A percentile compares a stretch with the other conserved stretches of the same genome.
Conservation (phyloP, 1,140 invertebrate species). For the Gonatopus flavifemur region DNA sequence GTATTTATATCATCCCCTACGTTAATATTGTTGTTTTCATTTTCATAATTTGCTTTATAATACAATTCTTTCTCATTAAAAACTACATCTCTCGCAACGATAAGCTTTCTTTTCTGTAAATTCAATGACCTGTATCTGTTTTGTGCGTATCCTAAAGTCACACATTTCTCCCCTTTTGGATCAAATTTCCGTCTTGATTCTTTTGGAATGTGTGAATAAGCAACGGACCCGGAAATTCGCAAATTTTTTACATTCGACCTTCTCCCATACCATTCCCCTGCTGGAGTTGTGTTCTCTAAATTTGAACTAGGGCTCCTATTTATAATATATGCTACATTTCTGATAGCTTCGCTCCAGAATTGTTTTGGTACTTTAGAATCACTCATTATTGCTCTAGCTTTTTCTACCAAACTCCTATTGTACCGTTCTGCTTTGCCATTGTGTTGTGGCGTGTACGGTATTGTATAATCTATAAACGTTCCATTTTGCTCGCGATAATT, state of each 20-base stretch:
- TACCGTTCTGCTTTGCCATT: slow-evolving; percentile 43
- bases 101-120: slow-evolving; percentile 15
- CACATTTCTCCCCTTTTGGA: slow-evolving; percentile 14
- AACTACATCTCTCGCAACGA: slow-evolving; percentile 21
- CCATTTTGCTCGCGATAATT: background rate
- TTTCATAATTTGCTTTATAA: too few species aligned
- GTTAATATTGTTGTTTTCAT: too few species aligned
- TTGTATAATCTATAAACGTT: background rate
- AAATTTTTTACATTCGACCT: slow-evolving; percentile 10
- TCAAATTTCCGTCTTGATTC: slow-evolving; percentile 3
- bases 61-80: slow-evolving; percentile 19
- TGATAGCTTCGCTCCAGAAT: slow-evolving; percentile 40
- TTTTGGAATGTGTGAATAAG: slow-evolving; percentile 4
- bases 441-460: slow-evolving; percentile 20
- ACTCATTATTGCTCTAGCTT: slow-evolving; percentile 33
- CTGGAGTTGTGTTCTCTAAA: background rate
- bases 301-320: slow-evolving; percentile 24
- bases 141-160: slow-evolving; percentile 19
- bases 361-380: slow-evolving; percentile 27
- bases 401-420: slow-evolving; percentile 37
- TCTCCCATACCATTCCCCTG: background rate
- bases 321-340: slow-evolving; percentile 32
- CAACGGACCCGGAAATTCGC: slow-evolving; percentile 8
- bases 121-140: slow-evolving; percentile 22
- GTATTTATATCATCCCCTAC: too few species aligned